Evolutionary conservation across 2,797 vertebrate genomes (phyloP), one percentile per base, ranked within the genome.

Genomic region (Cetoscarus ocellatus): DNA sequence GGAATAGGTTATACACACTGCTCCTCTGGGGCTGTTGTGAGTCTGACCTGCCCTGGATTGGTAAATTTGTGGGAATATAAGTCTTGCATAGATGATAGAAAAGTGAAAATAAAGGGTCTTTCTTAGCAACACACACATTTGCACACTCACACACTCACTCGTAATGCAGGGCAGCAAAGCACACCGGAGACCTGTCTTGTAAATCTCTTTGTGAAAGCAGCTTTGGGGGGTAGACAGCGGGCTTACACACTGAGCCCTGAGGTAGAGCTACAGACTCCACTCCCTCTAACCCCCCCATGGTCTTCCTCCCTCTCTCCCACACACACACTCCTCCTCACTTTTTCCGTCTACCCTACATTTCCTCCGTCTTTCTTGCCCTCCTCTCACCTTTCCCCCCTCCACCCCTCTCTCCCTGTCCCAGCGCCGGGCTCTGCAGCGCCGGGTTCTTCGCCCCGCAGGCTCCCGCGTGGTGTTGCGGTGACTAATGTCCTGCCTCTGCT

Each of bases 401-500:
- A 8, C 43, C 54, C 72, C 38, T 6, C 49, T 60, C 82, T 76
- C 75, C 75, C 83, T 36, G 73, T 80, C 86, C 88, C 63, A 38
- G 63, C 64, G 63, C 64, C 91, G 80, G 86, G 85, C 84, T 83
- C 74, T 75, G 67, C 86, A 86, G 84, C 75, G 10, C 75, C 44
- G 87, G 88, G 88, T 86, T 10, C 84, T 90, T 79, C 86, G 90
- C 95, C 96, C 96, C 82, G 88, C 90, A 95, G 96, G 95, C 95
- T 96, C 92, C 93, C 77, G 94, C 77, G 94, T 92, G 94, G 96
- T 80, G 94, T 94, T 94, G 93, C 89, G 92, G 94, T 98, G 96
- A 99, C 96, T 98, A 97, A 98, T 98, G 96, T 96, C 95, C 91
- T 95, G 95, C 95, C 96, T 93, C 79, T 57, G 92, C 90, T 91